phyloP scores from a whole-genome alignment of 2,888 invertebrate species.

The Lapara coniferarum region DNA sequence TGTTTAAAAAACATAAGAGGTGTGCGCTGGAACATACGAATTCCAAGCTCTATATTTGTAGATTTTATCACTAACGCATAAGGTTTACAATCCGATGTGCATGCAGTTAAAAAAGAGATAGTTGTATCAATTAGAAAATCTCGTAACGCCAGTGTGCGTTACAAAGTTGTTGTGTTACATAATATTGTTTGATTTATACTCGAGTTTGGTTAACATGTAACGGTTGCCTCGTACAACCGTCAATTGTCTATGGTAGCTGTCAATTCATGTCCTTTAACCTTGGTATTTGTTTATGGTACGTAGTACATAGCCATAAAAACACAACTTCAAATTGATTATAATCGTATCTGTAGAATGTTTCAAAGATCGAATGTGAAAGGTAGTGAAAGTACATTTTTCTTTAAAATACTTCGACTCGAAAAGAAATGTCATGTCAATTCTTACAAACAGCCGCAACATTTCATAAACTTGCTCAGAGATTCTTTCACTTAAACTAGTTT shows the following conservation, averaged over 20 bases:
- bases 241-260: not conserved
- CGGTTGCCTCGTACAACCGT: not conserved
- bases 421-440: too few relatives aligned
- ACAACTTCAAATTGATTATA: too few relatives aligned
- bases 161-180: conserved; percentile 23
- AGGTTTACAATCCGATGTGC: conserved; percentile 10
- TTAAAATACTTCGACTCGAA: too few relatives aligned
- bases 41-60: conserved; percentile 8
- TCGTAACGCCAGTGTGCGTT: conserved; percentile 22
- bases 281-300: not conserved
- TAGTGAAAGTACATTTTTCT: too few relatives aligned
- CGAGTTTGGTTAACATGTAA: conserved; percentile 1
- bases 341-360: too few relatives aligned
- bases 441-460: too few relatives aligned
- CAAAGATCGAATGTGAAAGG: not conserved
- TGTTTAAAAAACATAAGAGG: conserved; percentile 24
- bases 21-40: conserved; percentile 20
- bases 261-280: not conserved
- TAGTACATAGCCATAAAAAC: too few relatives aligned
- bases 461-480: too few relatives aligned
- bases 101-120: conserved; percentile 20
- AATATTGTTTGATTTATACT: conserved; percentile 21
- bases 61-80: conserved; percentile 11
- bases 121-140: conserved; percentile 25
- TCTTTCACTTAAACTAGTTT: too few relatives aligned